These are phyloP conservation scores for Thera britannica DNA, from an alignment of 2,888 invertebrate genomes.

Conservation along the genomic window DNA sequence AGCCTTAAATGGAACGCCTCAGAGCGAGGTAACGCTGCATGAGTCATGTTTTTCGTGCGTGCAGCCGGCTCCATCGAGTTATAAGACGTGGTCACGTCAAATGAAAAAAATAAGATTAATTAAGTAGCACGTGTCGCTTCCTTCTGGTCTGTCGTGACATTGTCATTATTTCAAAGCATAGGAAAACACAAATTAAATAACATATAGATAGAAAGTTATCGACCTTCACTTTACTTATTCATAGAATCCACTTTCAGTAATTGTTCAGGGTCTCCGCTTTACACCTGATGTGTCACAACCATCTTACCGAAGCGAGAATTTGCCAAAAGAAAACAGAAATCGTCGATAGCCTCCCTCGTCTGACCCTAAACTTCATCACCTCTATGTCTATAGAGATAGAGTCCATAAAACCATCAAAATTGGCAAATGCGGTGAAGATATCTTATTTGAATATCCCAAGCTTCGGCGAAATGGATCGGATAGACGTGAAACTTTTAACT, in stretches of 20 bases:
- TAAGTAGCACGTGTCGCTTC: too few relatives aligned
- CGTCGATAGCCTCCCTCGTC: constrained; percentile 40
- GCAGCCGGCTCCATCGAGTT: too few relatives aligned
- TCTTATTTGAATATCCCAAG: constrained; percentile 71
- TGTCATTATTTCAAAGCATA: too few relatives aligned
- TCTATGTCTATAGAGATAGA: constrained; percentile 55
- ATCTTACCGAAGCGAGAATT: constrained; percentile 33
- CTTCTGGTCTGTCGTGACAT: too few relatives aligned
- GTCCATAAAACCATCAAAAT: constrained; percentile 57
- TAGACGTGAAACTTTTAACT: constrained; percentile 72
- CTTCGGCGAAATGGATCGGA: constrained; percentile 66
- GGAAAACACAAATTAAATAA: too few relatives aligned
- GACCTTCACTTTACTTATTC: background rate
- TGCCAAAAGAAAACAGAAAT: constrained; percentile 50
- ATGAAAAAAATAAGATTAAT: too few relatives aligned
- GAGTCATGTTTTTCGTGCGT: too few relatives aligned
- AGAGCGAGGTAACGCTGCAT: too few relatives aligned
- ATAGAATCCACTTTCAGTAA: constrained; percentile 10
- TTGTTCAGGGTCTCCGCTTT: constrained; percentile 28
- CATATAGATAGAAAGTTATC: too few relatives aligned
- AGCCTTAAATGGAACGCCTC: too few relatives aligned
- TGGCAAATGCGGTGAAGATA: constrained; percentile 60
- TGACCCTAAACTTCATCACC: constrained; percentile 42
- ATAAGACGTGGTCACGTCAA: too few relatives aligned
- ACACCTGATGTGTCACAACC: constrained; percentile 47